These are phyloP conservation scores for Himalopsyche japonica DNA, from an alignment of 2,888 invertebrate genomes.

Conservation along the genomic window DNA sequence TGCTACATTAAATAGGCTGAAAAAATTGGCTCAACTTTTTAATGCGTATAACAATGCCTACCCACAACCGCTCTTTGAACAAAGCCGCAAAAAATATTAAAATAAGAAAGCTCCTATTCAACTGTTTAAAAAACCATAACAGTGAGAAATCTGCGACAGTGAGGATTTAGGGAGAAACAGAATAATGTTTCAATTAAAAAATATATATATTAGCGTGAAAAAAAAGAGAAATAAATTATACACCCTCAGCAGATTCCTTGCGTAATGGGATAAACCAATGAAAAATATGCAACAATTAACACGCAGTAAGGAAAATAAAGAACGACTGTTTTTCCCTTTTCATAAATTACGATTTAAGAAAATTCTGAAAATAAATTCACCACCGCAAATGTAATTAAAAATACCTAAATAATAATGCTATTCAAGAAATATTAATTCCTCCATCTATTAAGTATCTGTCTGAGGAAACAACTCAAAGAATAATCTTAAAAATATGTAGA, in stretches of 20 bases:
- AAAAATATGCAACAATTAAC: conserved; percentile 17
- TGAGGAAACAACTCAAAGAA: neutral
- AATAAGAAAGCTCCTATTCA: neutral
- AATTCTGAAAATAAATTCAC: neutral
- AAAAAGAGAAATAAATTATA: neutral
- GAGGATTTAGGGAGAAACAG: neutral
- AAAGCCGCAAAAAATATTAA: neutral
- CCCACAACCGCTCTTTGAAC: neutral
- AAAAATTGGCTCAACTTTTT: neutral
- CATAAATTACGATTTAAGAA: conserved; percentile 4
- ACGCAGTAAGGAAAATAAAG: neutral
- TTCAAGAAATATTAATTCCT: neutral
- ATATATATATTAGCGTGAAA: neutral
- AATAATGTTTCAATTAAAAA: neutral
- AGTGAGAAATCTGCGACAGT: neutral
- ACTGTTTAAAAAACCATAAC: neutral
- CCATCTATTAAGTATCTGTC: neutral
- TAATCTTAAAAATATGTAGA: neutral
- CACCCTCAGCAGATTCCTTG: neutral
- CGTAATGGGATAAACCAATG: conserved; percentile 14
- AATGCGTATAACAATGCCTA: neutral
- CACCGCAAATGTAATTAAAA: neutral
- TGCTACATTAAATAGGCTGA: neutral
- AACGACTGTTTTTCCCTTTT: conserved; percentile 1
- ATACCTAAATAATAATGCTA: neutral